Evolutionary conservation across 1,140 invertebrate species (phyloP).

Genomic region (Aphis gossypii): DNA sequence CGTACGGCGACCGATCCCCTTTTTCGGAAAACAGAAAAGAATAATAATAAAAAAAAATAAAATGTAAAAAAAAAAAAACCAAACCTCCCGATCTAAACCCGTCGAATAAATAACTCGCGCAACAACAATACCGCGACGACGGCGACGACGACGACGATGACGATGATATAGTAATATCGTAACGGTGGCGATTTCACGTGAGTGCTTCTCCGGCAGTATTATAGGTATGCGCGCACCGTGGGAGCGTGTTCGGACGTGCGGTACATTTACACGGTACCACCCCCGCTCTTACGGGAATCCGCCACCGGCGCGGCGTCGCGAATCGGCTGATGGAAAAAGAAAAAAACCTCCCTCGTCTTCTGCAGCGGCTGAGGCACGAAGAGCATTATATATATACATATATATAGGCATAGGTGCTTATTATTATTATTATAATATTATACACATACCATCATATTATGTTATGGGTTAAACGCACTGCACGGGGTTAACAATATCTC

Average conservation of each 20-base stretch:
- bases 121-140: not conserved
- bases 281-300: not conserved
- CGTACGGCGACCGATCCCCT: not conserved
- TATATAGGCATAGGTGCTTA: not conserved
- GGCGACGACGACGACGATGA: not conserved
- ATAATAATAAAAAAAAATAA: not conserved
- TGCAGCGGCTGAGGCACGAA: not conserved
- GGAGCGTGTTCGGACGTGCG: not conserved
- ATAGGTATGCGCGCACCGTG: not conserved
- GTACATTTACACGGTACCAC: not conserved
- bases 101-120: not conserved
- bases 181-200: conserved; percentile 12
- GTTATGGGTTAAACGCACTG: not conserved
- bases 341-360: conserved; percentile 14
- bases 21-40: not conserved
- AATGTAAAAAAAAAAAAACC: not conserved
- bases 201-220: not conserved
- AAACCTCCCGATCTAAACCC: not conserved
- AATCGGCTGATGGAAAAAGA: conserved; percentile 35
- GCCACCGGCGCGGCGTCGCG: conserved; percentile 33
- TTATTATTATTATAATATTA: conserved; percentile 17
- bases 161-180: not conserved
- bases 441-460: not conserved
- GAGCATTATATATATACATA: not conserved
- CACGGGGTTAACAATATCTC: not conserved